Percentiles rank a stretch among this genome's conserved stretches.
Evolutionary conservation across 1,140 invertebrate genomes (phyloP).

Genomic region (Heliconius eleuchia): DNA sequence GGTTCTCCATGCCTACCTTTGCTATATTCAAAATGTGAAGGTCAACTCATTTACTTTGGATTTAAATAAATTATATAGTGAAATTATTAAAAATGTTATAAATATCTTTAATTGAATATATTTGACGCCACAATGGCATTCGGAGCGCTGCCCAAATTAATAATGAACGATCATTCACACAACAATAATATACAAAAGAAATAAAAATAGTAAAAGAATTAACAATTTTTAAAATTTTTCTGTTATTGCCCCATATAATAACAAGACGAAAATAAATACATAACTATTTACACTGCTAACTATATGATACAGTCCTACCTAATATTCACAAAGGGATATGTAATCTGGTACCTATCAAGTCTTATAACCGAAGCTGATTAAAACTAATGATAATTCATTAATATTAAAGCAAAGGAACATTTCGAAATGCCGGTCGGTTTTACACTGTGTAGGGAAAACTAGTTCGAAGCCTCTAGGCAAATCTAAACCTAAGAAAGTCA

Average conservation of each 20-base stretch:
- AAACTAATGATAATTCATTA: conserved; percentile 56
- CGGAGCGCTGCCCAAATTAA: not conserved
- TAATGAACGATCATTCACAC: not conserved
- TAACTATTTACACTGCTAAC: conserved; percentile 72
- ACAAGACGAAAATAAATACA: conserved; percentile 66
- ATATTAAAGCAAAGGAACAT: conserved; percentile 61
- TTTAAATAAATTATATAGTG: too few species aligned
- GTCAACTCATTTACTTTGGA: too few species aligned
- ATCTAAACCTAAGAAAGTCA: conserved; percentile 53
- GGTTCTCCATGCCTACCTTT: too few species aligned
- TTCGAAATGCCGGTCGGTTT: conserved; percentile 51
- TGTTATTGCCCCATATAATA: conserved; percentile 73
- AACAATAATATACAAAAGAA: conserved; percentile 21
- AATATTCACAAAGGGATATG: conserved; percentile 78
- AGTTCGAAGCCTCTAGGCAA: conserved; percentile 59
- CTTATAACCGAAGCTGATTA: conserved; percentile 63
- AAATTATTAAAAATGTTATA: not conserved
- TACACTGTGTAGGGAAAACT: conserved; percentile 43
- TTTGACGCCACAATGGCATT: not conserved
- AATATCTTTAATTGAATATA: not conserved
- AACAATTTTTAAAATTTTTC: conserved; percentile 60
- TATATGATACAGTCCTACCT: conserved; percentile 76
- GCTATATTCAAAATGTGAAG: too few species aligned
- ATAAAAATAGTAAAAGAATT: conserved; percentile 62
- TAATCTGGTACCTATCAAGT: conserved; percentile 73